Percentiles rank a stretch among this genome's conserved stretches.
phyloP scores from a whole-genome alignment of 35 echinoderm and acorn worm species.

The Ophiothrix spiculata region DNA sequence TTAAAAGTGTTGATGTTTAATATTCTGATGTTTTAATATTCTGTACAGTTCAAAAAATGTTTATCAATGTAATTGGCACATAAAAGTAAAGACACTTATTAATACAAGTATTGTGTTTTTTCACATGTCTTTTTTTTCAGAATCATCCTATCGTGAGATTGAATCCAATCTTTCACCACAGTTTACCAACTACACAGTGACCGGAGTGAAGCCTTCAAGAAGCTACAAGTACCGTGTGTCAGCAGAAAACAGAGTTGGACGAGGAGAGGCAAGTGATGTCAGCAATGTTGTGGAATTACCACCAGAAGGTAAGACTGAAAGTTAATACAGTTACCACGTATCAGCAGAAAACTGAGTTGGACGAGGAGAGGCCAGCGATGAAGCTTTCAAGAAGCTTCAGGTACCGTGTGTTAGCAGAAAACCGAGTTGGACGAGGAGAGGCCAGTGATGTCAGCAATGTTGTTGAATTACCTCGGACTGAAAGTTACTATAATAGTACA shows the following conservation, averaged over 20 bases:
- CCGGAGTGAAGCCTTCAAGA: conserved; percentile 65
- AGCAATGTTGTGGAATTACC: conserved; percentile 65
- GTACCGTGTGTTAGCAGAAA: conserved; percentile 78
- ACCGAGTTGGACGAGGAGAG: conserved; percentile 56
- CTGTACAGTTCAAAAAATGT: too few species aligned
- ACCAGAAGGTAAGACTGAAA: conserved; percentile 98
- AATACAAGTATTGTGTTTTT: too few species aligned
- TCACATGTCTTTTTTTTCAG: too few species aligned
- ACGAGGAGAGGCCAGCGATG: too few species aligned
- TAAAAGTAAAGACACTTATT: too few species aligned
- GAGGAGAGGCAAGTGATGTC: conserved; percentile 43
- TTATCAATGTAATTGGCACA: too few species aligned
- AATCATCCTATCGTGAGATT: conserved; percentile 57
- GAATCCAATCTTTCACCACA: conserved; percentile 68
- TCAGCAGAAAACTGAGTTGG: too few species aligned
- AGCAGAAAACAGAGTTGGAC: conserved; percentile 75
- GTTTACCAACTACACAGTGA: conserved; percentile 28
- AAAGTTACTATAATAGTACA: too few species aligned
- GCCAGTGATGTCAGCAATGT: conserved; percentile 52
- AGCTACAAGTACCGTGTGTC: conserved; percentile 73
- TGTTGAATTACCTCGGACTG: conserved; percentile 77
- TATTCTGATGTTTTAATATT: too few species aligned
- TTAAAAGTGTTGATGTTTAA: too few species aligned
- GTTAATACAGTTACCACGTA: too few species aligned
- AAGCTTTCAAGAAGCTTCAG: conserved; percentile 74